phyloP scores from a whole-genome alignment of 2,113 vertebrate genomes.

The Urocolius indicus region DNA sequence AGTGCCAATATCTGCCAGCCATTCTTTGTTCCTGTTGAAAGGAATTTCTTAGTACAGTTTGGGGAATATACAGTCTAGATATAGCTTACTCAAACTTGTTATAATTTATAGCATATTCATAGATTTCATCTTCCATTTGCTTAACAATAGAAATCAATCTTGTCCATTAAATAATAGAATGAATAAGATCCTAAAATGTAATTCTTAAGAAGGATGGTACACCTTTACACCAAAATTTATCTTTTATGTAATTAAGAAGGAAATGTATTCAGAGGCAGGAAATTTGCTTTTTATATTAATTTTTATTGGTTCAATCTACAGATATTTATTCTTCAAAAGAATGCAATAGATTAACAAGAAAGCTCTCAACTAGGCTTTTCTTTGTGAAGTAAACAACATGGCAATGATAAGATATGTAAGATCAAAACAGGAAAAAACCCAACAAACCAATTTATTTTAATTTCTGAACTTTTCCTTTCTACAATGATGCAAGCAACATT shows the following conservation, averaged over 20 bases:
- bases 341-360: background rate
- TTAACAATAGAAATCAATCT: slow-evolving; percentile 20
- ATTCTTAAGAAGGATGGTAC: background rate
- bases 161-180: background rate
- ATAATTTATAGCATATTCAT: slow-evolving; percentile 26
- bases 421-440: background rate
- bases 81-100: background rate
- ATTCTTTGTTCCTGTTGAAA: slow-evolving; percentile 30
- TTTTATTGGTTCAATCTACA: background rate
- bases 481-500: slow-evolving; percentile 10
- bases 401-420: background rate
- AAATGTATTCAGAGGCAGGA: background rate
- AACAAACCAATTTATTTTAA: background rate
- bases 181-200: background rate
- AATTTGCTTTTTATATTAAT: slow-evolving; percentile 17
- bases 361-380: slow-evolving; percentile 9
- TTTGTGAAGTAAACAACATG: slow-evolving; percentile 42
- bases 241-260: background rate
- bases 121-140: slow-evolving; percentile 23
- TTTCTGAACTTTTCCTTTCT: slow-evolving; percentile 21
- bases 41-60: background rate
- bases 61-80: background rate
- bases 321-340: background rate
- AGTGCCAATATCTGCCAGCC: slow-evolving; percentile 1
- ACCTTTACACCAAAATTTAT: background rate